Evolutionary conservation across 2,888 invertebrate species (phyloP), one percentile per base, ranked within the genome.

Genomic region (Euclidia mi): DNA sequence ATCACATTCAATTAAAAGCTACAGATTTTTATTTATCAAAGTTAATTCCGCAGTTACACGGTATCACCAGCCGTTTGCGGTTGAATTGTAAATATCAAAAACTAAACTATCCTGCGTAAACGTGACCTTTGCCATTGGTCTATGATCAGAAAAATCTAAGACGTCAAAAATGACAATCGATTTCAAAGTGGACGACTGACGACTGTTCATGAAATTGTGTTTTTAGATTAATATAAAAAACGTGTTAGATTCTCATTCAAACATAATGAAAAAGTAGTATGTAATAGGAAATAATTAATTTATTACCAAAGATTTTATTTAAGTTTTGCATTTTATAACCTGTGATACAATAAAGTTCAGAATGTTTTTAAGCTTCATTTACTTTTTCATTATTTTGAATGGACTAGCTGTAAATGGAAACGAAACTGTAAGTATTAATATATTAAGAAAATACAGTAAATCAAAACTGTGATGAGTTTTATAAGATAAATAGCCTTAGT

Each of bases 351-450:
- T 67, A 60, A 41, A 29, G 56, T 45, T 35, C 52, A 85, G 79
- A 76, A 91, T 91, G 90, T 78, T 71, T 68, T 49, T 66, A n/a
- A 75, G 61, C 67, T 61, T 81, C 64, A 62, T 75, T 75, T 45
- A 71, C 28, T 35, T 76, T 69, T 63, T 85, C 63, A 35, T 85
- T 73, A 57, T 85, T 68, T 69, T 72, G 62, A 53, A 41, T 52
- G 42, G 63, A 31, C 52, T 73, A 56, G 42, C 76, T 60, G 57
- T 76, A 35, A 62, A 55, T 68, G 81, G 78, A 66, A 75, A 75
- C 71, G 64, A 78, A 60, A 66, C 66, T 56, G 89, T 89, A 79
- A 89, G 89, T 82, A 62, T 43, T n/a, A 46, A 15, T n/a, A 28
- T n/a, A 40, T 31, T 6, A 42, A 48, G 11, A 14, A 18, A n/a